A percentile compares a stretch with the other conserved stretches of the same genome.
phyloP scores from a whole-genome alignment of 2,113 vertebrate species.

The Atlantisia rogersi region DNA sequence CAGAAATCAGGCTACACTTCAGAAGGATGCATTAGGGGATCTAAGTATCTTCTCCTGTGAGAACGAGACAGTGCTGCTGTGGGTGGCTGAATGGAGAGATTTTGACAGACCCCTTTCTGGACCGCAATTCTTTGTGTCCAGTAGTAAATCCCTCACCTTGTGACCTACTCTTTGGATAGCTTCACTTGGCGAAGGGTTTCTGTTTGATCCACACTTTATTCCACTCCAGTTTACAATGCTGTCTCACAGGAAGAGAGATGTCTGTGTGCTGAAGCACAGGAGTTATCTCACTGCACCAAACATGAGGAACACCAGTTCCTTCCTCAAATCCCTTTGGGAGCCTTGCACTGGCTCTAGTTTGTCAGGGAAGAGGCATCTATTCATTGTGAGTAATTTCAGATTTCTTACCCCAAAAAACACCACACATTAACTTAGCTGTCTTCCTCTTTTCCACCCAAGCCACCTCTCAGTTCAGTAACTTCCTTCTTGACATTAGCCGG shows the following conservation, averaged over 20 bases:
- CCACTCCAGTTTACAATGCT: background rate
- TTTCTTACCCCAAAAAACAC: background rate
- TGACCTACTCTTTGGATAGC: background rate
- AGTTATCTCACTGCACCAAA: background rate
- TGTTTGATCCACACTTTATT: background rate
- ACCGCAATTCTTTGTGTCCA: background rate
- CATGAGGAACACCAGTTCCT: fast-evolving
- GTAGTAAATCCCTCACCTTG: background rate
- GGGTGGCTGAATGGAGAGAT: background rate
- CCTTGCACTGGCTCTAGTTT: background rate
- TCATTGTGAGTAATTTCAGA: background rate
- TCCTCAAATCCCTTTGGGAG: background rate
- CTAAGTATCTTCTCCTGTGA: background rate
- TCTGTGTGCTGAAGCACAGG: background rate
- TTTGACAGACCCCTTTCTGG: background rate
- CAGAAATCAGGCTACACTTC: background rate
- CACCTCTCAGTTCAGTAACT: background rate
- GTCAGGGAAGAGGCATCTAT: background rate
- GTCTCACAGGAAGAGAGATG: background rate
- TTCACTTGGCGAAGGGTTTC: background rate
- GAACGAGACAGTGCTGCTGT: background rate
- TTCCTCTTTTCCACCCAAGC: background rate
- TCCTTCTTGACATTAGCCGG: background rate
- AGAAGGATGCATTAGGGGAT: background rate
- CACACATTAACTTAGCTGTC: background rate